phyloP scores from a whole-genome alignment of 2,113 vertebrate species.

The Semnornis frantzii region DNA sequence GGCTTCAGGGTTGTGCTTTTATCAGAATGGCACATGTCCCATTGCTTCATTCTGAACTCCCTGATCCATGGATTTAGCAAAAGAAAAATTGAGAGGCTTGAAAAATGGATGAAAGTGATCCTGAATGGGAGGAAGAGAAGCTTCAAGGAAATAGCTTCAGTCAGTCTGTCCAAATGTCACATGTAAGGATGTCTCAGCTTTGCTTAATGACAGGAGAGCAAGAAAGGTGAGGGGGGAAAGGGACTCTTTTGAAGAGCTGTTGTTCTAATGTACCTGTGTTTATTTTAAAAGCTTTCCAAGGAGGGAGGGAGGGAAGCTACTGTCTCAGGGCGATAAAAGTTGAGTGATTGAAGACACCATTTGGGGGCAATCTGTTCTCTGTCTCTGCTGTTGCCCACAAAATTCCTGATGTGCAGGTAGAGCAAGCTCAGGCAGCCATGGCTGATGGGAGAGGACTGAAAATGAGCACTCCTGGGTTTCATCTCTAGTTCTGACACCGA shows the following conservation, averaged over 20 bases:
- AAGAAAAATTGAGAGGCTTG: slow-evolving; percentile 27
- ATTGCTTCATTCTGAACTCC: neutral
- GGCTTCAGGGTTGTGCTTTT: neutral
- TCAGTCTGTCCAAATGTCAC: slow-evolving; percentile 30
- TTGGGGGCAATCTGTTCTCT: slow-evolving; percentile 57
- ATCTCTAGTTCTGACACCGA: neutral
- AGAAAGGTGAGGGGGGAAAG: slow-evolving; percentile 26
- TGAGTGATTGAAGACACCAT: slow-evolving; percentile 55
- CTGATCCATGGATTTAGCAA: neutral
- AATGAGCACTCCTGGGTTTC: neutral
- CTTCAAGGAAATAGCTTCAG: slow-evolving; percentile 43
- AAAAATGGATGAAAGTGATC: slow-evolving; percentile 48
- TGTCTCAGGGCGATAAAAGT: slow-evolving; percentile 53
- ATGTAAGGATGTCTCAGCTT: slow-evolving; percentile 29
- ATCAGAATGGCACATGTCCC: neutral
- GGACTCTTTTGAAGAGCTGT: slow-evolving; percentile 20
- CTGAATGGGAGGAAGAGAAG: slow-evolving; percentile 23
- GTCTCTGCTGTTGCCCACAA: slow-evolving; percentile 16
- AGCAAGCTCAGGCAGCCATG: neutral
- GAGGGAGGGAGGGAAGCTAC: slow-evolving; percentile 58
- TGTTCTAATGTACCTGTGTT: slow-evolving; percentile 69
- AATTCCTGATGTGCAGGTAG: slow-evolving; percentile 2
- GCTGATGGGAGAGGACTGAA: neutral
- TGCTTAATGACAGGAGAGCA: slow-evolving; percentile 41
- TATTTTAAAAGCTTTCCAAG: slow-evolving; percentile 71